These are phyloP conservation scores for Campoplex nolae DNA, from an alignment of 2,888 invertebrate species.

Conservation along the genomic window DNA sequence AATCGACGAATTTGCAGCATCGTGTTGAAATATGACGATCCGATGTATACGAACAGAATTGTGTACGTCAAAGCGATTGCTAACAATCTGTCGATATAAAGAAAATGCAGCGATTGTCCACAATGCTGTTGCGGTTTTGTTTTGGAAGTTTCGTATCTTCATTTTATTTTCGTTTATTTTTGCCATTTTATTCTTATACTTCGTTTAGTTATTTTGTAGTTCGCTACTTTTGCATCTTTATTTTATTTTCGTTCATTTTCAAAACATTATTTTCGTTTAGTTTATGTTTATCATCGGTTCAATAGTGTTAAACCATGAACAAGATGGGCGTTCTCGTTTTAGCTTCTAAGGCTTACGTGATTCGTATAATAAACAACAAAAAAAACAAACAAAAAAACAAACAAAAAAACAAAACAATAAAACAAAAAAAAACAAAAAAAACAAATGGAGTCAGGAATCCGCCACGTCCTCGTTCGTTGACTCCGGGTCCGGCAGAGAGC, in stretches of 20 bases:
- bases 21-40: conserved; percentile 25
- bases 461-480: conserved; percentile 45
- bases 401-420: conserved; percentile 9
- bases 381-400: background rate
- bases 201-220: too few species aligned
- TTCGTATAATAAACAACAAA: background rate
- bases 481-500: conserved; percentile 27
- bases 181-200: background rate
- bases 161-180: background rate
- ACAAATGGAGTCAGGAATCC: conserved; percentile 30
- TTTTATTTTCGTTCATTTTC: too few species aligned
- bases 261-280: too few species aligned
- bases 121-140: too few species aligned
- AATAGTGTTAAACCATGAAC: too few species aligned
- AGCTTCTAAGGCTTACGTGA: too few species aligned
- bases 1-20: conserved; percentile 12
- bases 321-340: too few species aligned
- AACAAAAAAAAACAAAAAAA: conserved; percentile 13
- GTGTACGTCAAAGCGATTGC: conserved; percentile 20
- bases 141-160: background rate
- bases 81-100: background rate
- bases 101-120: background rate
- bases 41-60: conserved; percentile 24
- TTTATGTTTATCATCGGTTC: too few species aligned
- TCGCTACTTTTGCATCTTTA: too few species aligned